Percentiles rank a stretch among this genome's conserved stretches.
Evolutionary conservation across 2,888 invertebrate species (phyloP).

Genomic region (Nomada lathburiana): DNA sequence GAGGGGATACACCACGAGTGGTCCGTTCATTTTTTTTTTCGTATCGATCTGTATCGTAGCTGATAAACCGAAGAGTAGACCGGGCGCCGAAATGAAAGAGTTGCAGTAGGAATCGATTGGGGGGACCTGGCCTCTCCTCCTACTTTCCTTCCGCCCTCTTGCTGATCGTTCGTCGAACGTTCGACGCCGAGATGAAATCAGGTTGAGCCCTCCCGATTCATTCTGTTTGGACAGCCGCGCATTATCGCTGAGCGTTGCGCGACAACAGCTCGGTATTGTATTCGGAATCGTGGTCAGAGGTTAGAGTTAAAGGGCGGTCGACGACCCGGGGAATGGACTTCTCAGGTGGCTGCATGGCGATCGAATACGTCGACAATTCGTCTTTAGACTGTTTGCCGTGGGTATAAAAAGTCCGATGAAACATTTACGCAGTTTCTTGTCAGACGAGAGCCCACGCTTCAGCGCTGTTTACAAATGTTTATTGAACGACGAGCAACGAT

Average conservation of each 20-base stretch:
- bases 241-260: constrained; percentile 59
- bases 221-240: constrained; percentile 56
- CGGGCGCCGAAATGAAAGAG: constrained; percentile 2
- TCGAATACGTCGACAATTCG: constrained; percentile 17
- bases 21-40: constrained; percentile 39
- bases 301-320: constrained; percentile 56
- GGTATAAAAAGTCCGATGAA: too few relatives aligned
- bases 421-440: background rate
- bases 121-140: constrained; percentile 6
- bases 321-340: constrained; percentile 40
- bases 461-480: too few relatives aligned
- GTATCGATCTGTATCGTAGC: constrained; percentile 54
- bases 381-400: background rate
- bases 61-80: constrained; percentile 30
- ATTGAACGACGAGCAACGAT: too few relatives aligned
- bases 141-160: background rate
- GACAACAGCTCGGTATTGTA: constrained; percentile 59
- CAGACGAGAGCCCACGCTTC: too few relatives aligned
- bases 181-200: constrained; percentile 60
- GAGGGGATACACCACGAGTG: constrained; percentile 42
- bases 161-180: constrained; percentile 45
- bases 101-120: constrained; percentile 43
- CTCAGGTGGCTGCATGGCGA: constrained; percentile 47
- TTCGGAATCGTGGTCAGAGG: constrained; percentile 57
- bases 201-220: constrained; percentile 54